Evolutionary conservation across 2,113 vertebrate species (phyloP).

Genomic region (Takifugu flavidus): DNA sequence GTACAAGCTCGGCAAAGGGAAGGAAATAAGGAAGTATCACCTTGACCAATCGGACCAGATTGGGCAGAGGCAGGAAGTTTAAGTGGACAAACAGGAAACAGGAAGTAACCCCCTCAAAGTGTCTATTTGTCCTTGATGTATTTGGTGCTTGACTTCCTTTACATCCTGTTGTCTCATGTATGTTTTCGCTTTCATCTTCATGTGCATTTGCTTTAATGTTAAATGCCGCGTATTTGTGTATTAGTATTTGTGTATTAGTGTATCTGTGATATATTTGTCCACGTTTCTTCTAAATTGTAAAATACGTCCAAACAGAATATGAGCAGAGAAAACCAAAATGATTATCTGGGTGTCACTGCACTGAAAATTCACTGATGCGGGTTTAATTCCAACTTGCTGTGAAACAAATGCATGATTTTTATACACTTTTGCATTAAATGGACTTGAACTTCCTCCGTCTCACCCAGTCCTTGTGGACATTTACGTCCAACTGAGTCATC

Average conservation of each 20-base stretch:
- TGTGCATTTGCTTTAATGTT: background rate
- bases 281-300: constrained; percentile 23
- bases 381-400: constrained; percentile 30
- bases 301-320: too few species aligned
- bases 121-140: constrained; percentile 42
- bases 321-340: too few species aligned
- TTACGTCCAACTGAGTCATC: constrained; percentile 42
- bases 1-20: constrained; percentile 25
- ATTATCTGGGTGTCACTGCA: constrained; percentile 1
- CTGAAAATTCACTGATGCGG: constrained; percentile 8
- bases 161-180: constrained; percentile 21
- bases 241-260: constrained; percentile 4
- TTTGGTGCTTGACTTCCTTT: constrained; percentile 26
- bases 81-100: constrained; percentile 49
- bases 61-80: constrained; percentile 38
- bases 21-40: constrained; percentile 25
- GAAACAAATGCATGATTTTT: constrained; percentile 15
- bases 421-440: constrained; percentile 61
- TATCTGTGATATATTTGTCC: constrained; percentile 31
- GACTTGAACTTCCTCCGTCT: background rate
- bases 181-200: constrained; percentile 10
- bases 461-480: background rate
- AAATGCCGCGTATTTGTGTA: background rate
- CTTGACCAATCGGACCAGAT: constrained; percentile 12
- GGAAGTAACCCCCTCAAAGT: constrained; percentile 41